Conservation (phyloP, 2,888 invertebrate genomes). For the Zygothrica quintamaculata region DNA sequence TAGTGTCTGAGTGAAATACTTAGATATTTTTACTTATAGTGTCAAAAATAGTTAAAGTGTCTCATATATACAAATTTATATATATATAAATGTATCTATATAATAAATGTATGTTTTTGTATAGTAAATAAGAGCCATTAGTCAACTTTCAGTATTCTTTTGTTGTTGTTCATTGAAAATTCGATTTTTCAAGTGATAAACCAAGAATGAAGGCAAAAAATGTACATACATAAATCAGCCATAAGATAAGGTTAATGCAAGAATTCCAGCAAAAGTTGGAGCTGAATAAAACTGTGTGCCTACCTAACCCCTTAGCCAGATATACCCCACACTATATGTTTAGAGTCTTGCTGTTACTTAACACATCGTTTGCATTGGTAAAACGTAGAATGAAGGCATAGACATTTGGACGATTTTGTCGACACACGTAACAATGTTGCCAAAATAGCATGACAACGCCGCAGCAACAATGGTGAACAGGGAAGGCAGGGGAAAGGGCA, state of each 20-base stretch:
- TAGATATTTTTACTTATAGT: no score
- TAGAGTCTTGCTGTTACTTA: constrained; percentile 51
- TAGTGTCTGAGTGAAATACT: no score
- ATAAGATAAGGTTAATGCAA: constrained; percentile 68
- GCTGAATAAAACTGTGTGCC: constrained; percentile 23
- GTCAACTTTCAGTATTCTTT: constrained; percentile 33
- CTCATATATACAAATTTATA: no score
- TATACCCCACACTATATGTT: neutral
- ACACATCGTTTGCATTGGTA: constrained; percentile 62
- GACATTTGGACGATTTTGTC: constrained; percentile 54
- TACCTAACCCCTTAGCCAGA: constrained; percentile 1
- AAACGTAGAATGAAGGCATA: constrained; percentile 48
- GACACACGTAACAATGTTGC: constrained; percentile 71
- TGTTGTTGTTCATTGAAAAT: constrained; percentile 40
- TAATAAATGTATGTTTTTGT: neutral
- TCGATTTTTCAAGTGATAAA: constrained; percentile 34
- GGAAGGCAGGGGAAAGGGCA: no score
- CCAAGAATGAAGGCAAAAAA: constrained; percentile 28
- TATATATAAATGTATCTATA: neutral
- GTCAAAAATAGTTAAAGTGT: no score
- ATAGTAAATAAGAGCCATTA: constrained; percentile 38
- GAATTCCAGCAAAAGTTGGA: constrained; percentile 47
- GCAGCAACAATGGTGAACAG: constrained; percentile 29
- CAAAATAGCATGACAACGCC: constrained; percentile 69
- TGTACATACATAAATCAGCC: constrained; percentile 69